Percentiles rank a stretch among this genome's conserved stretches.
phyloP scores from a whole-genome alignment of 1,140 invertebrate species.

The Cydia amplana region DNA sequence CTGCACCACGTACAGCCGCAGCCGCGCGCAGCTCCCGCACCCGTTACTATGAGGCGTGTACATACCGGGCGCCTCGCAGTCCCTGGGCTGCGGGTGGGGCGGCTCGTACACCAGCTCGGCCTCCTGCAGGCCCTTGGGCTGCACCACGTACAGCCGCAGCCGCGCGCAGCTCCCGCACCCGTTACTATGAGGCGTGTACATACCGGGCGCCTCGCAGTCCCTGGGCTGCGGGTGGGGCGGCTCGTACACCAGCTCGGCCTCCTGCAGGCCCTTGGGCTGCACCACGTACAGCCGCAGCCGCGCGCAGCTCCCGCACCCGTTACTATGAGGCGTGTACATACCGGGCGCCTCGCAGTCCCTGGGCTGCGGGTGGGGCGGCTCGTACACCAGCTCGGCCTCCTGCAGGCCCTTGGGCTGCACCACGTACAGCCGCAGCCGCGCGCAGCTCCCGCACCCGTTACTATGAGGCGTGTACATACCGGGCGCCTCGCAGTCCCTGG shows the following conservation, averaged over 20 bases:
- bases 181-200: too few relatives aligned
- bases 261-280: constrained; percentile 93
- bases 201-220: neutral
- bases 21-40: constrained; percentile 61
- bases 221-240: constrained; percentile 48
- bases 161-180: constrained; percentile 58
- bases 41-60: too few relatives aligned
- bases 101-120: constrained; percentile 89
- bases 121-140: constrained; percentile 93
- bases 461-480: too few relatives aligned
- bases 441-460: constrained; percentile 58
- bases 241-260: constrained; percentile 89
- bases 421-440: constrained; percentile 86
- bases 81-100: constrained; percentile 18
- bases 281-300: constrained; percentile 89
- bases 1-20: constrained; percentile 92
- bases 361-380: constrained; percentile 58
- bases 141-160: constrained; percentile 90
- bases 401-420: constrained; percentile 94
- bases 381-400: constrained; percentile 90
- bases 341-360: neutral
- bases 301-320: constrained; percentile 58
- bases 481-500: neutral
- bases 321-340: too few relatives aligned
- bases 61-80: neutral